Evolutionary conservation across 2,113 vertebrate genomes (phyloP).

Genomic region (Apistogramma diplotaenia): DNA sequence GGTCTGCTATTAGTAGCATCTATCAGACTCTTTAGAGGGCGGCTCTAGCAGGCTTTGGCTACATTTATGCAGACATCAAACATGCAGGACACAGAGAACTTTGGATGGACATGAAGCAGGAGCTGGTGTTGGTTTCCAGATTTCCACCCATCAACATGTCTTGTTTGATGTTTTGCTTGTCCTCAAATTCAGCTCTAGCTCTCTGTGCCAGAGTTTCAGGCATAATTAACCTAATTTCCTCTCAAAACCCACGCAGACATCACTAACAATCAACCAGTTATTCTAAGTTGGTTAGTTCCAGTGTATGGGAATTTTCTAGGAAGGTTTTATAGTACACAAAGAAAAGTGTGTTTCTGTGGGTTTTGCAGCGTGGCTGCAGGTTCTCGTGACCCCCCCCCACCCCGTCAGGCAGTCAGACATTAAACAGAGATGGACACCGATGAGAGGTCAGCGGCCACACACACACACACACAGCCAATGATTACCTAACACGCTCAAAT

Average conservation of each 20-base stretch:
- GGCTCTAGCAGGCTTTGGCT: constrained; percentile 3
- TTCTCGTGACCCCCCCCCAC: constrained; percentile 31
- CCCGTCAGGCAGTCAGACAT: constrained; percentile 38
- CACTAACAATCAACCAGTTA: constrained; percentile 32
- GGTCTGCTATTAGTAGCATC: constrained; percentile 33
- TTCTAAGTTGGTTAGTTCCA: constrained; percentile 16
- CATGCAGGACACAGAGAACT: background rate
- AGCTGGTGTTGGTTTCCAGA: constrained; percentile 26
- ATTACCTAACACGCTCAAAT: constrained; percentile 55
- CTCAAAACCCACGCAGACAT: constrained; percentile 32
- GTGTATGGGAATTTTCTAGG: background rate
- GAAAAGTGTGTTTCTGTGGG: constrained; percentile 40
- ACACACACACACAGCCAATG: constrained; percentile 34
- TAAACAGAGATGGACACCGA: constrained; percentile 49
- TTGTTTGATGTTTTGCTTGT: constrained; percentile 48
- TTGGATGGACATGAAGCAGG: constrained; percentile 31
- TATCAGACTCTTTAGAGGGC: constrained; percentile 37
- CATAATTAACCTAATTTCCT: constrained; percentile 65
- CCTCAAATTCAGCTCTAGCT: constrained; percentile 8
- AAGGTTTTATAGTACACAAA: constrained; percentile 19
- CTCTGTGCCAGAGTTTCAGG: constrained; percentile 28
- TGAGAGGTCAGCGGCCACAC: background rate
- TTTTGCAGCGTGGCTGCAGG: constrained; percentile 6
- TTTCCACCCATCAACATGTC: constrained; percentile 32
- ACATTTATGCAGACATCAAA: constrained; percentile 15